phyloP scores from a whole-genome alignment of 2,113 vertebrate genomes.

The Leucopsar rothschildi region DNA sequence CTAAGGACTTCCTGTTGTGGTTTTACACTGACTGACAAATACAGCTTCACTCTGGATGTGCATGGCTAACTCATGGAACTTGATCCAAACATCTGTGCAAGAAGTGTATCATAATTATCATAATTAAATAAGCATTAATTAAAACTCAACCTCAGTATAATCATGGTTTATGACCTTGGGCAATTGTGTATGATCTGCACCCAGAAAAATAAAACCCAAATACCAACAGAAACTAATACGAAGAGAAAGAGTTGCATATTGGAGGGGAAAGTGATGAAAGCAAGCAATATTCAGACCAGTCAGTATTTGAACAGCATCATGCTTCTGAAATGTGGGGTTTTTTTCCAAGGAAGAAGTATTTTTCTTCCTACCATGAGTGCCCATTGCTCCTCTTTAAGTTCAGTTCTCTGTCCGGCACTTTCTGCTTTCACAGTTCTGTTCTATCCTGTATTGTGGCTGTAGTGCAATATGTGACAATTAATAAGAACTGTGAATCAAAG shows the following conservation, averaged over 20 bases:
- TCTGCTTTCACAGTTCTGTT: neutral
- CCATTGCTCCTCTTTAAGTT: neutral
- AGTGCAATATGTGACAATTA: constrained; percentile 1
- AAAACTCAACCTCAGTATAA: neutral
- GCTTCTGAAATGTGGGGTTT: neutral
- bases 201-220: accelerated
- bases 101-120: neutral
- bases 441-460: neutral
- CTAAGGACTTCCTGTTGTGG: neutral
- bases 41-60: accelerated
- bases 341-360: neutral
- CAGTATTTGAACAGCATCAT: accelerated
- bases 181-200: neutral
- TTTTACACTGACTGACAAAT: neutral
- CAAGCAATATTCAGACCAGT: neutral
- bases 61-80: neutral
- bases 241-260: neutral
- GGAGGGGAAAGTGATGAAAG: neutral
- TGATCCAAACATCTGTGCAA: neutral
- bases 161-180: neutral
- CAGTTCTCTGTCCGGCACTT: neutral
- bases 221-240: neutral
- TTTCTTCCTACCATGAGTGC: neutral
- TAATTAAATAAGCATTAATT: neutral
- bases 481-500: neutral